phyloP scores from a whole-genome alignment of 1,140 invertebrate genomes.

The Tigriopus japonicus region DNA sequence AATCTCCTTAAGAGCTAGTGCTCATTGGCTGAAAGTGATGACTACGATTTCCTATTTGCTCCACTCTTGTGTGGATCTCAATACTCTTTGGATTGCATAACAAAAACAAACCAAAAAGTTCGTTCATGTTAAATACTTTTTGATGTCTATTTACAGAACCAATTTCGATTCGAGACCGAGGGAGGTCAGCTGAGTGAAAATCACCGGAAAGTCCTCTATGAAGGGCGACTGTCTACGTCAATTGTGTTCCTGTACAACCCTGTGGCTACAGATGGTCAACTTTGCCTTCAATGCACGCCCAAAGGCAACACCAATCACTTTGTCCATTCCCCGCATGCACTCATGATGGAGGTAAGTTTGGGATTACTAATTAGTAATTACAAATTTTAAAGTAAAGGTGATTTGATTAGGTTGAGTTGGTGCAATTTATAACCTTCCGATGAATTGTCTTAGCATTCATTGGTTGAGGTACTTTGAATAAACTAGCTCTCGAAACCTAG shows the following conservation, averaged over 20 bases:
- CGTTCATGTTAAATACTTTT: not conserved
- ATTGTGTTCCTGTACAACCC: constrained; percentile 99
- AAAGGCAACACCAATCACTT: constrained; percentile 94
- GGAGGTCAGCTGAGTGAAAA: constrained; percentile 84
- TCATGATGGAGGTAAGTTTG: constrained; percentile 94
- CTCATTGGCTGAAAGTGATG: no score
- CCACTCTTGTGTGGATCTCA: no score
- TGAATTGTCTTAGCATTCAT: no score
- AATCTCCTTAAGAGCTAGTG: no score
- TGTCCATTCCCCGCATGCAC: constrained; percentile 93
- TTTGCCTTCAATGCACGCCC: constrained; percentile 90
- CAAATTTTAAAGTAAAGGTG: no score
- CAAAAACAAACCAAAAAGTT: no score
- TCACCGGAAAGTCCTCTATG: constrained; percentile 90
- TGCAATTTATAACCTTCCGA: no score
- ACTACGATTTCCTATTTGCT: no score
- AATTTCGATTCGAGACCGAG: constrained; percentile 97
- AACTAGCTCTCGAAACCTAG: no score
- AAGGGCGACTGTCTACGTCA: constrained; percentile 84
- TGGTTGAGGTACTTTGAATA: no score
- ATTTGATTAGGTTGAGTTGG: no score
- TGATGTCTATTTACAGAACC: constrained; percentile 45
- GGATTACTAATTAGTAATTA: no score
- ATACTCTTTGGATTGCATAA: not conserved
- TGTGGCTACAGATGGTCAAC: constrained; percentile 90